A percentile compares a stretch with the other conserved stretches of the same genome.
Conservation (phyloP, 1,140 invertebrate genomes). For the Portunus trituberculatus region DNA sequence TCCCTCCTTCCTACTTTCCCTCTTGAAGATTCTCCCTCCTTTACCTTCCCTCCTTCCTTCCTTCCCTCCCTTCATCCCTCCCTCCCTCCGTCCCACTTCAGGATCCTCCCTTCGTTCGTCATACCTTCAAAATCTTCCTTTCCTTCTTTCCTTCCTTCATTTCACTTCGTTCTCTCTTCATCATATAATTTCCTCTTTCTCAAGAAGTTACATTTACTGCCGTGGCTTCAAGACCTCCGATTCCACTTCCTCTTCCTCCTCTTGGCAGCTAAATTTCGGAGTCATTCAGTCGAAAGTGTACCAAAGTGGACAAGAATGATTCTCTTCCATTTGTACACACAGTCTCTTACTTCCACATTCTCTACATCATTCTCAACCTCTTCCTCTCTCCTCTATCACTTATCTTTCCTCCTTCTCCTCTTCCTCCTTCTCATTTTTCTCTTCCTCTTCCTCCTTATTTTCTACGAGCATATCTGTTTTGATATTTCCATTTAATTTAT, state of each 20-base stretch:
- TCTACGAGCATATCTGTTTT: too few relatives aligned
- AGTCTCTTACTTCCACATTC: constrained; percentile 17
- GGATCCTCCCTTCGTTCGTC: not conserved
- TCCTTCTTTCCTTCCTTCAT: not conserved
- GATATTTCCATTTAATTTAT: not conserved
- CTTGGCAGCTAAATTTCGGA: not conserved
- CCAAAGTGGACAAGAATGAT: too few relatives aligned
- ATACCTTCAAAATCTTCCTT: too few relatives aligned
- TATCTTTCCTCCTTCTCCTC: not conserved
- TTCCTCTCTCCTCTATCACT: not conserved
- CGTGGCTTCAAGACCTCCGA: too few relatives aligned
- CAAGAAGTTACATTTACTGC: too few relatives aligned
- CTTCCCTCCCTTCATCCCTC: not conserved
- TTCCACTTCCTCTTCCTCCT: not conserved
- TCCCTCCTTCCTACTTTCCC: not conserved
- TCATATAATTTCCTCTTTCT: not conserved
- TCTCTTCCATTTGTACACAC: not conserved
- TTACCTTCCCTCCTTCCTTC: not conserved
- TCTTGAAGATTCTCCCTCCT: not conserved
- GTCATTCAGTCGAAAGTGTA: too few relatives aligned
- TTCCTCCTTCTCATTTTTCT: too few relatives aligned
- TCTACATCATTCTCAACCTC: constrained; percentile 1
- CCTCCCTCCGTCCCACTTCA: not conserved
- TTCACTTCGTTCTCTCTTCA: not conserved
- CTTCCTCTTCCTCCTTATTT: too few relatives aligned